Conservation (phyloP, 2,797 vertebrate genomes). For the Hafferia zeledoni region DNA sequence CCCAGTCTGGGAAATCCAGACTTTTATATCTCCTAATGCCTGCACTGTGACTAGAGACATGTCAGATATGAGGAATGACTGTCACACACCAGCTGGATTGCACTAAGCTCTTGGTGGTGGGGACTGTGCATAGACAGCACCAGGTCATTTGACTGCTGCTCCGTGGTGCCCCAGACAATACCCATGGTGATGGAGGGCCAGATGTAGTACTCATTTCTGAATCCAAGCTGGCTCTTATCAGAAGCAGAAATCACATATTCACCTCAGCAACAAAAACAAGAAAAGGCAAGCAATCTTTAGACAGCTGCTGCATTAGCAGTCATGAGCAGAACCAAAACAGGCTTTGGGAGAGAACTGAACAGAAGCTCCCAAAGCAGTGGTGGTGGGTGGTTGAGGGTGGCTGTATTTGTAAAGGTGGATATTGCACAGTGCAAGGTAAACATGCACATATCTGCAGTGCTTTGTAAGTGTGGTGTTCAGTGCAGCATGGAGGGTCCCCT, state of each 20-base stretch:
- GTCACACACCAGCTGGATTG: background rate
- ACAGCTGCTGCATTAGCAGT: background rate
- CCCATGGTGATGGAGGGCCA: background rate
- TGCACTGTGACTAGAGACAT: background rate
- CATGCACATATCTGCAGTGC: background rate
- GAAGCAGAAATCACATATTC: background rate
- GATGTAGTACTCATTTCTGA: fast-evolving
- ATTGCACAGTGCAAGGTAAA: background rate
- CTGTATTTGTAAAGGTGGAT: background rate
- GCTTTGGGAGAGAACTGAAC: background rate
- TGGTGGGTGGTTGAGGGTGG: too few species aligned
- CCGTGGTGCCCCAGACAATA: background rate
- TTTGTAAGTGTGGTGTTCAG: background rate
- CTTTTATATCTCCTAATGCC: background rate
- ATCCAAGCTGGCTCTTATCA: background rate
- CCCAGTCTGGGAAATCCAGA: background rate
- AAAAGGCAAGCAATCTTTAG: background rate
- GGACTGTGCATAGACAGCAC: background rate
- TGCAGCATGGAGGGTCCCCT: fast-evolving
- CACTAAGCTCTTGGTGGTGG: background rate
- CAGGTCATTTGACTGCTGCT: background rate
- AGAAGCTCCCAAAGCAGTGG: background rate
- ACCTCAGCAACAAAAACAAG: background rate
- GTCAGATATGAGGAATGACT: background rate
- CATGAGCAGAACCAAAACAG: background rate